Base-by-base conservation (phyloP, 2,113 vertebrate species). In the Theropithecus gelada region DNA sequence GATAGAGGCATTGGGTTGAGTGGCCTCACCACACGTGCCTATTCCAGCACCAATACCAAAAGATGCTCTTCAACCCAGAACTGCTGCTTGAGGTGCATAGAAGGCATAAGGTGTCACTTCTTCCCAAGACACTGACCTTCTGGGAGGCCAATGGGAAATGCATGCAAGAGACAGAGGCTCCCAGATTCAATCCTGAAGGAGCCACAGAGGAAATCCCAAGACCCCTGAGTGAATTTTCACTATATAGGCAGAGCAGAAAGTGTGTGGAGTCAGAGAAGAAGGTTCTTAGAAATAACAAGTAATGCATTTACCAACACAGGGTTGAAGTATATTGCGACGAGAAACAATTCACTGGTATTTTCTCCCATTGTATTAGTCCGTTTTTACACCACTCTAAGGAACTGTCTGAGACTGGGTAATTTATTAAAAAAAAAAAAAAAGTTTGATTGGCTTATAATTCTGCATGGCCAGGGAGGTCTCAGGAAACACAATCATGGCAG, bases 1-100 rank as follows among this genome's bases (percentile, higher is more conserved):
- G 6, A 73, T 0, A 45, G 81, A 75, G 30, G 22, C 4, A 0
- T 0, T 45, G 22, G 14, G 14, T 7, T 30, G 16, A 38, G 10
- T 27, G 50, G 32, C 57, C 66, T 38, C 8, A 0, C 38, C 52
- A 32, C 5, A 0, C 38, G 9, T 3, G n/a, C n/a, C 75, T n/a
- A 16, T 89, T 48, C 40, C 20, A 61, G 35, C 4, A 35, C 40
- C 52, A n/a, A 66, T 32, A 59, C 23, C 59, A 32, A 40, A 48
- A 45, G 35, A 35, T 32, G 22, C 18, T 55, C 57, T 9, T 22
- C 13, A 55, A 16, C 38, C 32, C 76, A 73, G 43, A 66, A 25
- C 64, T 76, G 38, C 57, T 73, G 4, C 27, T 16, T 25, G 14
- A 32, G 57, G 14, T 1, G 0, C 8, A 5, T 0, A 25, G 57